These are phyloP conservation scores for Amblyteles armatorius DNA, from an alignment of 2,888 invertebrate genomes.

Conservation along the genomic window DNA sequence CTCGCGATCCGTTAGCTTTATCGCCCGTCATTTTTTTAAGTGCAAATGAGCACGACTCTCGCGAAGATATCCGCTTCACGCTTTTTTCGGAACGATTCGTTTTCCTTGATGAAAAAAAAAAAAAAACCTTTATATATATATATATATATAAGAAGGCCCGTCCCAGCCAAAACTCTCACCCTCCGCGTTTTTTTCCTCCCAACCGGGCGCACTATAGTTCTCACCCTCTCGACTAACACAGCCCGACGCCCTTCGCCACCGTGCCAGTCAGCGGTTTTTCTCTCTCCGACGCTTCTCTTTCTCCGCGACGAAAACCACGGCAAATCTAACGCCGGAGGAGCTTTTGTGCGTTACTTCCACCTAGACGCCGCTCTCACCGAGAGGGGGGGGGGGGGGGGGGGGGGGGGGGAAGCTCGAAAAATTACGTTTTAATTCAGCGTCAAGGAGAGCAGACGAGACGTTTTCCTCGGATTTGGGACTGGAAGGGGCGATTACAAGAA, in stretches of 20 bases:
- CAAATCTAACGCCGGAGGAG: conserved; percentile 39
- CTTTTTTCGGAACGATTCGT: conserved; percentile 18
- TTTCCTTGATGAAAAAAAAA: conserved; percentile 49
- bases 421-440: conserved; percentile 63
- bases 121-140: no score
- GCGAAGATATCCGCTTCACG: conserved; percentile 66
- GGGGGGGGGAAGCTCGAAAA: conserved; percentile 39
- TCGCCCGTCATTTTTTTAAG: conserved; percentile 84
- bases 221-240: conserved; percentile 25
- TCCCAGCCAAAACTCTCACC: conserved; percentile 41
- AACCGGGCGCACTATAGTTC: conserved; percentile 4
- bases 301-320: conserved; percentile 33
- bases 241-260: conserved; percentile 47
- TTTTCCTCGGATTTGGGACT: conserved; percentile 35
- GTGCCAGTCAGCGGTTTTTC: conserved; percentile 69
- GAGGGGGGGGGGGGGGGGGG: neutral
- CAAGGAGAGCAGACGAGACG: conserved; percentile 7
- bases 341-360: conserved; percentile 35
- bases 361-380: neutral
- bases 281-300: conserved; percentile 20
- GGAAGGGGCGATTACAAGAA: neutral
- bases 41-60: conserved; percentile 82
- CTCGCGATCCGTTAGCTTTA: conserved; percentile 81
- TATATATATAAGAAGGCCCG: neutral
- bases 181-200: conserved; percentile 31